These are phyloP conservation scores for Drosophila robusta DNA, from an alignment of 2,888 invertebrate genomes.

Conservation along the genomic window DNA sequence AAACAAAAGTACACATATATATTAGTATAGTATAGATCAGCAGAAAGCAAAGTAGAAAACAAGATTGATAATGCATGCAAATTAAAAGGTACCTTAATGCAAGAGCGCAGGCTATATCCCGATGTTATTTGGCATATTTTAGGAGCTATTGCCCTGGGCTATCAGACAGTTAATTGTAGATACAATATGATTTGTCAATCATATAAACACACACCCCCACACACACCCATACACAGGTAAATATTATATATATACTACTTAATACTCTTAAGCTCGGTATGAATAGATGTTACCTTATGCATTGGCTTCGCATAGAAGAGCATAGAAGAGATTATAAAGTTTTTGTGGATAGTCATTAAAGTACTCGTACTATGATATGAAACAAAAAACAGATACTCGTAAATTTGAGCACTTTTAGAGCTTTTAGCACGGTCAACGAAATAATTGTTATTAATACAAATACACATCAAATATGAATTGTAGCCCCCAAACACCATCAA, in stretches of 20 bases:
- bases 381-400: conserved; percentile 39
- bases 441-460: conserved; percentile 64
- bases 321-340: conserved; percentile 8
- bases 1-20: background rate
- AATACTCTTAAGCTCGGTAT: conserved; percentile 33
- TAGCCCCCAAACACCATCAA: conserved; percentile 14
- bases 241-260: conserved; percentile 24
- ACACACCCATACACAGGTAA: conserved; percentile 23
- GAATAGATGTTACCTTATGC: conserved; percentile 41
- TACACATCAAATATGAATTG: conserved; percentile 41
- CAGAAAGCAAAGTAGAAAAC: conserved; percentile 25
- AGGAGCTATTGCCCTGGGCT: conserved; percentile 49
- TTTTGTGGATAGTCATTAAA: conserved; percentile 33
- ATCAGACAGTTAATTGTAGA: conserved; percentile 46
- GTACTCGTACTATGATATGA: conserved; percentile 20
- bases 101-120: conserved; percentile 11
- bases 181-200: conserved; percentile 39
- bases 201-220: conserved; percentile 8
- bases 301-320: conserved; percentile 34
- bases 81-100: conserved; percentile 44
- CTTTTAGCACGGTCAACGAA: conserved; percentile 77
- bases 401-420: conserved; percentile 74
- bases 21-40: conserved; percentile 31
- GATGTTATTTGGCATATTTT: conserved; percentile 26
- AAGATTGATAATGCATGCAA: conserved; percentile 23